Evolutionary conservation across 1,140 invertebrate species (phyloP).

Genomic region (Metaphire vulgaris): DNA sequence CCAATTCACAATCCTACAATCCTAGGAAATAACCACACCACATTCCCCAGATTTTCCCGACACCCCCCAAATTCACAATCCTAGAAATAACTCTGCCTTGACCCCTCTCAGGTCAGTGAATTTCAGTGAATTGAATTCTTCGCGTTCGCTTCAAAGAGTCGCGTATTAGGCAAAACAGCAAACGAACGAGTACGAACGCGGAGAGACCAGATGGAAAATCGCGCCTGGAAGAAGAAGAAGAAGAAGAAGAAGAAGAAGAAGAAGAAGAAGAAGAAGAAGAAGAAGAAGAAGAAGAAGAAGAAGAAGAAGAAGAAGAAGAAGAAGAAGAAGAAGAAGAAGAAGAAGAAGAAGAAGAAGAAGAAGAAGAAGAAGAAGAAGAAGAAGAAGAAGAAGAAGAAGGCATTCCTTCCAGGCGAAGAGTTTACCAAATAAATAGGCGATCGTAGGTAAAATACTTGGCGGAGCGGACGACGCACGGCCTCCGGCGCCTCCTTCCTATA

Average conservation of each 20-base stretch:
- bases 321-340: neutral
- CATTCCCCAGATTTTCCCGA: no score
- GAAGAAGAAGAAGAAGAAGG: slow-evolving; percentile 5
- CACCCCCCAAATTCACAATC: no score
- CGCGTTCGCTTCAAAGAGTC: no score
- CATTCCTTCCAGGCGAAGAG: neutral
- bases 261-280: neutral
- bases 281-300: neutral
- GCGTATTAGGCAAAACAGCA: no score
- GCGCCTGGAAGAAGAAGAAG: neutral
- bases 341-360: neutral
- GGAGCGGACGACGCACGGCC: neutral
- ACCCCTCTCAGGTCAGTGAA: no score
- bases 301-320: neutral
- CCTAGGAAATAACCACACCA: no score
- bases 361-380: slow-evolving; percentile 6
- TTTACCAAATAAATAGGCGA: neutral
- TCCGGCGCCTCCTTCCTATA: neutral
- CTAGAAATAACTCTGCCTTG: no score
- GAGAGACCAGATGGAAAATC: neutral
- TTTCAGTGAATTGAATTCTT: no score
- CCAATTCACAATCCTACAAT: no score
- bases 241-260: slow-evolving; percentile 8
- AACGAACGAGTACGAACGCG: no score
- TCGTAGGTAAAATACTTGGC: neutral